Percentiles rank a stretch among this genome's conserved stretches.
Evolutionary conservation across 2,797 vertebrate species (phyloP).

Genomic region (Sebastes reedi): DNA sequence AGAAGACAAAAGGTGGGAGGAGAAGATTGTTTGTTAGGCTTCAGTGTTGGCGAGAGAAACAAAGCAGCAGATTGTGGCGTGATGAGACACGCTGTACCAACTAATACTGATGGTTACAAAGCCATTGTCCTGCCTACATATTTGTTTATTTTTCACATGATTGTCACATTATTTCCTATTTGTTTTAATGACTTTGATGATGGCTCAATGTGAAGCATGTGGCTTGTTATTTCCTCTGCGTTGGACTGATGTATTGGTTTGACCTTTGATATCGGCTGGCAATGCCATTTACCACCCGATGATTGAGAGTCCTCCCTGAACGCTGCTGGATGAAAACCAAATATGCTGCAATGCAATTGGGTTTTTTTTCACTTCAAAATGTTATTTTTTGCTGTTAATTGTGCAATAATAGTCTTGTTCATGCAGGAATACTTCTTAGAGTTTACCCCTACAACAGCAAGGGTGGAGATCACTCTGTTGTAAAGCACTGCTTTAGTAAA

Average conservation of each 20-base stretch:
- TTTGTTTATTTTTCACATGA: slow-evolving; percentile 47
- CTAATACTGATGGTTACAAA: slow-evolving; percentile 22
- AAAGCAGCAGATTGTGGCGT: slow-evolving; percentile 27
- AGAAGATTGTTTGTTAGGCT: slow-evolving; percentile 18
- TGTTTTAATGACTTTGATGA: slow-evolving; percentile 43
- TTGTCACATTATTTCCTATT: slow-evolving; percentile 47
- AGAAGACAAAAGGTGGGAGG: slow-evolving; percentile 23
- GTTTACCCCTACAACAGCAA: background rate
- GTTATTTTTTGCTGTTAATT: background rate
- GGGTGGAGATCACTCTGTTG: background rate
- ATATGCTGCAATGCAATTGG: slow-evolving; percentile 10
- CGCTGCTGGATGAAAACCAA: slow-evolving; percentile 29
- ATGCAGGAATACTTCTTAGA: background rate
- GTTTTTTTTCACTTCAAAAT: slow-evolving; percentile 4
- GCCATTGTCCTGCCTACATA: slow-evolving; percentile 16
- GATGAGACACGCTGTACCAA: slow-evolving; percentile 2
- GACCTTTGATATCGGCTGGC: slow-evolving; percentile 60
- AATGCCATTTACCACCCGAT: slow-evolving; percentile 55
- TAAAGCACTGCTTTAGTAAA: background rate
- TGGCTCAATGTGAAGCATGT: slow-evolving; percentile 41
- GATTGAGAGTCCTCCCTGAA: slow-evolving; percentile 53
- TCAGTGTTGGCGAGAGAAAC: slow-evolving; percentile 19
- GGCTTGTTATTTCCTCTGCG: slow-evolving; percentile 57
- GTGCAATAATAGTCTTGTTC: background rate
- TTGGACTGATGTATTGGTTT: slow-evolving; percentile 65